These are phyloP conservation scores for Dinocampus coccinellae DNA, from an alignment of 2,888 invertebrate genomes.

Conservation along the genomic window DNA sequence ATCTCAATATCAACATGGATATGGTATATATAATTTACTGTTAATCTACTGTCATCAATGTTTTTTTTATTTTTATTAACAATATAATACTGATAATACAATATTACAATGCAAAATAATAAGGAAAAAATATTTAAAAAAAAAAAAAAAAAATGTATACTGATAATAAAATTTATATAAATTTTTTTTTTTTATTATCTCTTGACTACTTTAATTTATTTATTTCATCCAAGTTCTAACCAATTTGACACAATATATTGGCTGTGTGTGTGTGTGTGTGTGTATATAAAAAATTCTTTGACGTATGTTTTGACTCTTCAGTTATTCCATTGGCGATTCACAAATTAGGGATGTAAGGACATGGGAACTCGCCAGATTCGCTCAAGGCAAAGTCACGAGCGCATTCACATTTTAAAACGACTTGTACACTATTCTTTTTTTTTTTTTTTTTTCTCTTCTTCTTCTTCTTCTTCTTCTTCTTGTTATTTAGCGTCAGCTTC, in stretches of 20 bases:
- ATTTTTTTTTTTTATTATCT: too few relatives aligned
- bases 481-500: not conserved
- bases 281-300: too few relatives aligned
- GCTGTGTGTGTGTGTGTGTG: too few relatives aligned
- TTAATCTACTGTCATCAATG: not conserved
- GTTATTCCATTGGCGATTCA: conserved; percentile 38
- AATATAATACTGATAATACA: too few relatives aligned
- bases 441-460: not conserved
- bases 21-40: conserved; percentile 30
- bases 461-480: not conserved
- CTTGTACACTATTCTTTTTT: not conserved
- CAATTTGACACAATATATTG: not conserved
- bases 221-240: not conserved
- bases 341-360: conserved; percentile 40
- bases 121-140: too few relatives aligned
- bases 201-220: not conserved
- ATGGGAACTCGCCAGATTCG: conserved; percentile 33
- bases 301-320: not conserved
- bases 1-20: conserved; percentile 55
- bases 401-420: conserved; percentile 11
- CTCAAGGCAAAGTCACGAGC: conserved; percentile 25
- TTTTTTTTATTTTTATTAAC: too few relatives aligned
- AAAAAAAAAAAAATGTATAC: too few relatives aligned
- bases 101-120: too few relatives aligned
- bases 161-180: too few relatives aligned